These are phyloP conservation scores for Bombus sibiricus DNA, from an alignment of 1,140 invertebrate genomes.

Conservation along the genomic window DNA sequence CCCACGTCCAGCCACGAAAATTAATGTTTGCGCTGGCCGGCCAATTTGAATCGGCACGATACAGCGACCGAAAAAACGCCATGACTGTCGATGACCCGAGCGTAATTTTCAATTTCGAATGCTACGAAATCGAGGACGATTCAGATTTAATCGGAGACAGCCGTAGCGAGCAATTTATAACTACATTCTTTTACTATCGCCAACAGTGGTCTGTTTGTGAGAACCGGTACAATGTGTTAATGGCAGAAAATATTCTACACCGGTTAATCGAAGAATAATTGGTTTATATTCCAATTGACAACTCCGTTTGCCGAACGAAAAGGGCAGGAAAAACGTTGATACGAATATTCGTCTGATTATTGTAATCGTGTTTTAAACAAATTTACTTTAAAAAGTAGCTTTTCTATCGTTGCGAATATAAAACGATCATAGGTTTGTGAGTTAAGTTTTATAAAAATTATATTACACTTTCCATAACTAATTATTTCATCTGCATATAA, in stretches of 20 bases:
- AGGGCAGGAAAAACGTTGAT: neutral
- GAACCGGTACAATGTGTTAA: neutral
- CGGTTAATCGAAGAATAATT: neutral
- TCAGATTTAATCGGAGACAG: slow-evolving; percentile 31
- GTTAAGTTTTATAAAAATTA: too few species aligned
- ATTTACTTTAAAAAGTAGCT: neutral
- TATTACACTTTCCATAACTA: too few species aligned
- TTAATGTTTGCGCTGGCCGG: slow-evolving; percentile 45
- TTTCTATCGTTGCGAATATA: neutral
- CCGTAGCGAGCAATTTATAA: slow-evolving; percentile 25
- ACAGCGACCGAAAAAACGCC: neutral
- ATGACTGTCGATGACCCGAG: slow-evolving; percentile 31
- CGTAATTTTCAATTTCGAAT: slow-evolving; percentile 49
- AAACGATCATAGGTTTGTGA: too few species aligned
- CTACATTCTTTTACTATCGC: slow-evolving; percentile 4
- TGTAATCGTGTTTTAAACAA: neutral
- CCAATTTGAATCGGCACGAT: slow-evolving; percentile 26
- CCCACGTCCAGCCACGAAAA: slow-evolving; percentile 27
- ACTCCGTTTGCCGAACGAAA: neutral
- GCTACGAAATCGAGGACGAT: slow-evolving; percentile 10
- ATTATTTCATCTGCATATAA: too few species aligned
- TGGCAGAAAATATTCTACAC: slow-evolving; percentile 2
- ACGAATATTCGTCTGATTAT: neutral
- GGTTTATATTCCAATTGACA: neutral
- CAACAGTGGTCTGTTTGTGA: neutral